Conservation (phyloP, 1,140 invertebrate species). For the Melitaea cinxia region DNA sequence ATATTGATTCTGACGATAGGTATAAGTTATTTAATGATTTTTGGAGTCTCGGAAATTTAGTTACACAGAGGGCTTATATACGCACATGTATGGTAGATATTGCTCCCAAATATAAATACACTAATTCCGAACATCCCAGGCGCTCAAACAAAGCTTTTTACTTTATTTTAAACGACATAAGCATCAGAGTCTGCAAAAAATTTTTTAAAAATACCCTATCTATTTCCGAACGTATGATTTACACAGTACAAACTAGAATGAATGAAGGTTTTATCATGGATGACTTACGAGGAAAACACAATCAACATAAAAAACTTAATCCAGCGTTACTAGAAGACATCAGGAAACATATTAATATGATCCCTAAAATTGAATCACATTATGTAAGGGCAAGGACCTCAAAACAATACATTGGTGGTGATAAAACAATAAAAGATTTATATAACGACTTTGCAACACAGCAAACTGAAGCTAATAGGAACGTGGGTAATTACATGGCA, state of each 20-base stretch:
- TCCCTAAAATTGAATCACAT: slow-evolving; percentile 28
- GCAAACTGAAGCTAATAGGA: slow-evolving; percentile 29
- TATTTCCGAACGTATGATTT: too few species aligned
- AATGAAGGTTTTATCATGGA: too few species aligned
- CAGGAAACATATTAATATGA: slow-evolving; percentile 7
- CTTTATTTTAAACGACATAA: slow-evolving; percentile 25
- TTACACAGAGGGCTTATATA: slow-evolving; percentile 19
- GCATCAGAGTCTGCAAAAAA: slow-evolving; percentile 22
- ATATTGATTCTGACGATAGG: too few species aligned
- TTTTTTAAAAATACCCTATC: too few species aligned
- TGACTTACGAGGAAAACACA: too few species aligned
- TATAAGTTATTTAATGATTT: too few species aligned
- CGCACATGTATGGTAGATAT: slow-evolving; percentile 15
- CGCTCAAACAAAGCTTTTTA: slow-evolving; percentile 28
- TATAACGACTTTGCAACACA: not conserved
- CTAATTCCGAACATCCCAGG: slow-evolving; percentile 22
- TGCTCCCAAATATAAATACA: slow-evolving; percentile 30
- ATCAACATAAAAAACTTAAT: not conserved
- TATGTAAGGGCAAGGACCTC: slow-evolving; percentile 15
- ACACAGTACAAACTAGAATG: too few species aligned
- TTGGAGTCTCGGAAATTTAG: too few species aligned
- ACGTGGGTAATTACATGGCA: too few species aligned
- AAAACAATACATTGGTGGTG: not conserved
- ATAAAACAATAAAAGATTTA: too few species aligned
- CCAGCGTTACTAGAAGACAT: slow-evolving; percentile 18